Evolutionary conservation across 1,140 invertebrate species (phyloP).

Genomic region (Cotesia typhae): DNA sequence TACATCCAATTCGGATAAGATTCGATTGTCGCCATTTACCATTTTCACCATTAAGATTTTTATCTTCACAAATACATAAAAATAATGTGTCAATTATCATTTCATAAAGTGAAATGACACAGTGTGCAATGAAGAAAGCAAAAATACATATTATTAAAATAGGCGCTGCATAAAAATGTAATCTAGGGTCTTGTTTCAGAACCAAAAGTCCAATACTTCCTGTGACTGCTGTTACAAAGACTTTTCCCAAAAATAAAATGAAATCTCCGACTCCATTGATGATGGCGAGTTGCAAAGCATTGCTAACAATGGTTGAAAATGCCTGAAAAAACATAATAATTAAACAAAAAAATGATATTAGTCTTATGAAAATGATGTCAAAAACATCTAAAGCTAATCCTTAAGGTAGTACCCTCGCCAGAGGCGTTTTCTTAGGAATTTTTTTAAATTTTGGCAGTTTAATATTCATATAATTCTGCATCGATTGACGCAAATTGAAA

Average conservation of each 20-base stretch:
- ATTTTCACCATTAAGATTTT: slow-evolving; percentile 69
- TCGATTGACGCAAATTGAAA: no score
- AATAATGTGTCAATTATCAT: slow-evolving; percentile 95
- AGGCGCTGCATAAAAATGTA: slow-evolving; percentile 86
- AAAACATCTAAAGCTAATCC: no score
- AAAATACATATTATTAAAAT: slow-evolving; percentile 88
- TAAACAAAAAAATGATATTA: not conserved
- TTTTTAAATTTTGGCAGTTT: no score
- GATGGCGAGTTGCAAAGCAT: slow-evolving; percentile 87
- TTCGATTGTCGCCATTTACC: slow-evolving; percentile 73
- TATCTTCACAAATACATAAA: slow-evolving; percentile 92
- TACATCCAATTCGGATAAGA: slow-evolving; percentile 67
- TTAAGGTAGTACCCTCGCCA: no score
- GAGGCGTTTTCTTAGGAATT: no score
- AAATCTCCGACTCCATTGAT: slow-evolving; percentile 96
- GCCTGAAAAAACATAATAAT: slow-evolving; percentile 68
- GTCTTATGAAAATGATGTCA: no score
- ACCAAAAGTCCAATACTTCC: slow-evolving; percentile 78
- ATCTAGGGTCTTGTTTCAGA: slow-evolving; percentile 74
- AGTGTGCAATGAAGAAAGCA: slow-evolving; percentile 92
- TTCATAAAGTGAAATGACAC: slow-evolving; percentile 93
- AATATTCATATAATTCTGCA: no score
- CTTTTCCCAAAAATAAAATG: slow-evolving; percentile 91
- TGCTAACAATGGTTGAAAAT: slow-evolving; percentile 83
- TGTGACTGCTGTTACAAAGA: slow-evolving; percentile 83